These are phyloP conservation scores for Drosophila kanapiae DNA, from an alignment of 1,140 invertebrate species.

Conservation along the genomic window DNA sequence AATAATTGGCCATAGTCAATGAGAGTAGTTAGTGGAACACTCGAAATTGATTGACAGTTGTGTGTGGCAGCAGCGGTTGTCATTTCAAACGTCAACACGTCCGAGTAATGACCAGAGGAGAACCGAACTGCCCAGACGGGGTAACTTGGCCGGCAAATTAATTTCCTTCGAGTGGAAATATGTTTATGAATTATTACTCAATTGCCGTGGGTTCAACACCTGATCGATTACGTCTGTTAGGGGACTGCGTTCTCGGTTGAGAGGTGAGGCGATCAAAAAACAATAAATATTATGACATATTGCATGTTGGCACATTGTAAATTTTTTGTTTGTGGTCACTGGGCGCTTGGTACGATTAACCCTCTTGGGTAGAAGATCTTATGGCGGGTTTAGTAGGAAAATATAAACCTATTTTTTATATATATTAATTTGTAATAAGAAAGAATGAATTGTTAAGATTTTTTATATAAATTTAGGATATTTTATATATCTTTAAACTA, in stretches of 20 bases:
- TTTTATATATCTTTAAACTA: too few species aligned
- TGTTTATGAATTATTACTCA: constrained; percentile 82
- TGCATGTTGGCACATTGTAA: constrained; percentile 71
- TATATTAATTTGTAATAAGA: constrained; percentile 3
- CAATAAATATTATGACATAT: constrained; percentile 79
- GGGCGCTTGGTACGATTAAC: constrained; percentile 27
- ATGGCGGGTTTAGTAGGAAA: too few species aligned
- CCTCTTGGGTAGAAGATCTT: constrained; percentile 2
- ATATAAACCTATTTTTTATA: background rate
- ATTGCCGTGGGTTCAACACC: constrained; percentile 67
- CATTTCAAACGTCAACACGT: constrained; percentile 80
- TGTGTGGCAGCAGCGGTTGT: constrained; percentile 49
- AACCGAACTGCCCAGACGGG: constrained; percentile 6
- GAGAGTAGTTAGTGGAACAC: constrained; percentile 65
- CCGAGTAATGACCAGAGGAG: constrained; percentile 60
- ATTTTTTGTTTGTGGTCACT: constrained; percentile 51
- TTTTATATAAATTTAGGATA: too few species aligned
- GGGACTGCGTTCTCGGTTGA: background rate
- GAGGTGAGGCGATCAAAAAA: constrained; percentile 36
- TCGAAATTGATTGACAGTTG: constrained; percentile 75
- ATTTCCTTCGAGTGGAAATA: constrained; percentile 75
- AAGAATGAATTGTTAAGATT: background rate
- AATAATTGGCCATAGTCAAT: constrained; percentile 75
- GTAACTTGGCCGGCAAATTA: constrained; percentile 62
- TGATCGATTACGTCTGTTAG: constrained; percentile 69